Conservation (phyloP, 2,888 invertebrate genomes). For the Steinernema carpocapsae region DNA sequence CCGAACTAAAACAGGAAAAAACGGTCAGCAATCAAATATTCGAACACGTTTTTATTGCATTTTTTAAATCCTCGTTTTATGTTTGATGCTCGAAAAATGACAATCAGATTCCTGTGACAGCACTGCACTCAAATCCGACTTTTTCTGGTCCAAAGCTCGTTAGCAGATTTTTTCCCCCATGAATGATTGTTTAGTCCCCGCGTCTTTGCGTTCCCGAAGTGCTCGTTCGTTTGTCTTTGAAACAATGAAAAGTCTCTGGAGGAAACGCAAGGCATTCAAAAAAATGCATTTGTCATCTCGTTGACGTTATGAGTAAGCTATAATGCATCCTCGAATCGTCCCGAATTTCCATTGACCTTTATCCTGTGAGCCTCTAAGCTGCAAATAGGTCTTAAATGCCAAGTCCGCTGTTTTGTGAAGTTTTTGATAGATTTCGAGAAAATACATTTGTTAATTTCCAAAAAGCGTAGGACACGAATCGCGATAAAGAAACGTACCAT, state of each 20-base stretch:
- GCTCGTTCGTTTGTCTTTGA: slow-evolving; percentile 12
- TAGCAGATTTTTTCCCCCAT: background rate
- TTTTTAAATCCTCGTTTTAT: no score
- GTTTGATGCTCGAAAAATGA: no score
- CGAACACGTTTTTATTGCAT: background rate
- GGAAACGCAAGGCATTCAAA: slow-evolving; percentile 21
- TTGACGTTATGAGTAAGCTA: slow-evolving; percentile 28
- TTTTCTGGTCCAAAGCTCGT: no score
- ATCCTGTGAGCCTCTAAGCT: no score
- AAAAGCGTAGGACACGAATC: no score
- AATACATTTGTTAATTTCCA: no score
- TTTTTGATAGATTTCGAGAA: no score
- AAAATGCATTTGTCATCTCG: slow-evolving; percentile 30
- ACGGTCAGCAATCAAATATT: background rate
- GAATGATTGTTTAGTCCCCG: slow-evolving; percentile 14
- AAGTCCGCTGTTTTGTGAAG: no score
- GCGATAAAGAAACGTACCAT: slow-evolving; percentile 49
- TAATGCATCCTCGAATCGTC: slow-evolving; percentile 12
- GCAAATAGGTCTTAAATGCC: no score
- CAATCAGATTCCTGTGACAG: no score
- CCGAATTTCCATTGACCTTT: no score
- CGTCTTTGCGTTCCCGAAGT: background rate
- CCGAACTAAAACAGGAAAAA: slow-evolving; percentile 57
- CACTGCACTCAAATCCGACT: no score
- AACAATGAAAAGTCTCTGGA: slow-evolving; percentile 29